phyloP scores from a whole-genome alignment of 1,140 invertebrate genomes.

The Halictus rubicundus region DNA sequence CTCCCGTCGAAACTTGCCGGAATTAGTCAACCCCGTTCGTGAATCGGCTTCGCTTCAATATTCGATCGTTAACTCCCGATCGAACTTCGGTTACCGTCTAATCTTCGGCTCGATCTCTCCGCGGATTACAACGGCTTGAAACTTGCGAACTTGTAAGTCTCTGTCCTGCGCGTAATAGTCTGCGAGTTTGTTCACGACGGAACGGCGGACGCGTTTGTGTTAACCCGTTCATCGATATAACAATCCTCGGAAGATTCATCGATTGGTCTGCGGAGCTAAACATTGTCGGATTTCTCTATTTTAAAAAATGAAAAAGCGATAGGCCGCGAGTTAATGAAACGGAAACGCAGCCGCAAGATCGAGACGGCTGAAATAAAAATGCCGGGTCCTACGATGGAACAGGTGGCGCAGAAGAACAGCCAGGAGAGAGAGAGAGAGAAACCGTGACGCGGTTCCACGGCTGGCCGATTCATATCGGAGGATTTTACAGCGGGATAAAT shows the following conservation, averaged over 20 bases:
- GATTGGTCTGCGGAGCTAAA: too few relatives aligned
- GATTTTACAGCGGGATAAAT: constrained; percentile 46
- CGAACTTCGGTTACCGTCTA: neutral
- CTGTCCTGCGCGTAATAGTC: neutral
- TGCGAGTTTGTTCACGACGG: too few relatives aligned
- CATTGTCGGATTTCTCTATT: too few relatives aligned
- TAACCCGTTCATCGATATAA: too few relatives aligned
- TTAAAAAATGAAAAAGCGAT: too few relatives aligned
- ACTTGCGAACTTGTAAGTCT: neutral
- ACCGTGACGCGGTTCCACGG: neutral
- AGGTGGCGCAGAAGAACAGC: constrained; percentile 21
- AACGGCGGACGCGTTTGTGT: too few relatives aligned
- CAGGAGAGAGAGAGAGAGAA: neutral
- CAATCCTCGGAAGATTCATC: too few relatives aligned
- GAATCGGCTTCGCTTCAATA: neutral
- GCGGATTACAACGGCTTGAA: constrained; percentile 7
- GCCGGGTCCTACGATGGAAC: constrained; percentile 7
- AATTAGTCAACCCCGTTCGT: neutral
- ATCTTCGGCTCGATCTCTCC: neutral
- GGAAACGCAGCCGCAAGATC: neutral
- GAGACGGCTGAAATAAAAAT: neutral
- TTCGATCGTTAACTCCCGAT: constrained; percentile 15
- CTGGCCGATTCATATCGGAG: constrained; percentile 37
- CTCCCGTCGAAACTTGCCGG: neutral
- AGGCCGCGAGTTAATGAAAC: neutral